phyloP scores from a whole-genome alignment of 2,888 invertebrate species.

The Volucella inanis region DNA sequence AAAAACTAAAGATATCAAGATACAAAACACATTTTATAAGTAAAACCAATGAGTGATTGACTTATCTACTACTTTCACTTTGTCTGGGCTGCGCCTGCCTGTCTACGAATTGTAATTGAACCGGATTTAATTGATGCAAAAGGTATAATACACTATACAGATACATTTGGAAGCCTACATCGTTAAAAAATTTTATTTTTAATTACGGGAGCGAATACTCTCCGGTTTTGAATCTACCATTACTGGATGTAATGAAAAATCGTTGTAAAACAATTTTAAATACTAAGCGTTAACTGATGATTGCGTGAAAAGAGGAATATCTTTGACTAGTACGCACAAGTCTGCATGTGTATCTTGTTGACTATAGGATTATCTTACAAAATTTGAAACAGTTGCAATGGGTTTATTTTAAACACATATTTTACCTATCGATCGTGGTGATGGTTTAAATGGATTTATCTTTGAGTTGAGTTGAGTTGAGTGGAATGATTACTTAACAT shows the following conservation, averaged over 20 bases:
- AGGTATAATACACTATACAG: constrained; percentile 26
- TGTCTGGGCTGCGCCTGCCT: constrained; percentile 70
- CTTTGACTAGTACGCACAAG: neutral
- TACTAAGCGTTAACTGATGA: constrained; percentile 45
- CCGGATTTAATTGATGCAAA: constrained; percentile 69
- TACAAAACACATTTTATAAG: constrained; percentile 7
- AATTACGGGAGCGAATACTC: constrained; percentile 27
- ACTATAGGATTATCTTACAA: constrained; percentile 10
- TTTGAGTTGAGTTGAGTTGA: constrained; percentile 33
- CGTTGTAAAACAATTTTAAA: constrained; percentile 51
- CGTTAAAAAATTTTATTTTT: constrained; percentile 17
- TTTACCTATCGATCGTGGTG: constrained; percentile 23
- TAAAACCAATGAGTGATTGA: constrained; percentile 71
- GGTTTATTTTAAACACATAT: neutral
- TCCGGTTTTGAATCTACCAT: neutral
- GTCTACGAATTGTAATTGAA: constrained; percentile 71
- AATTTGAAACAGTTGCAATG: constrained; percentile 51
- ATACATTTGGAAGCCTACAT: constrained; percentile 39
- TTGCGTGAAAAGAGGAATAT: constrained; percentile 52
- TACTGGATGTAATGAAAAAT: constrained; percentile 40
- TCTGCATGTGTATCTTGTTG: neutral
- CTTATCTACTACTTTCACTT: constrained; percentile 73
- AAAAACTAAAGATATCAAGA: neutral
- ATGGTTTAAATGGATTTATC: constrained; percentile 45
- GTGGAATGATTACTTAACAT: constrained; percentile 66